A percentile compares a stretch with the other conserved stretches of the same genome.
Conservation (phyloP, 1,140 invertebrate species). For the Eurytemora carolleeae region DNA sequence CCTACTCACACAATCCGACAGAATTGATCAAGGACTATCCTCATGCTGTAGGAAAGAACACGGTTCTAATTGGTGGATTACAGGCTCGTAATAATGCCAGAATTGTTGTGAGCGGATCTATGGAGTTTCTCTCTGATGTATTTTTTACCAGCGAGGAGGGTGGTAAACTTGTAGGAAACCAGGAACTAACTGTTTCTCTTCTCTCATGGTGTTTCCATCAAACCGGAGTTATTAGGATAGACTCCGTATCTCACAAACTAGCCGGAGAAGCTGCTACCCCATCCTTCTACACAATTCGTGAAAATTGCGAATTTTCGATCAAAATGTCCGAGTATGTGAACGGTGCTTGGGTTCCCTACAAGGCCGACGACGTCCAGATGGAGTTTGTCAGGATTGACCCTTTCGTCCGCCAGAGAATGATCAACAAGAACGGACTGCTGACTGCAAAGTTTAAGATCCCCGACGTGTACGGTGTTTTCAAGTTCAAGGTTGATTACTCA, state of each 20-base stretch:
- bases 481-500: conserved; percentile 96
- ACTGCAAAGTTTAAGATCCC: conserved; percentile 81
- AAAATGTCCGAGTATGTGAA: conserved; percentile 67
- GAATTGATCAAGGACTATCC: conserved; percentile 58
- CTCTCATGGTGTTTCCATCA: conserved; percentile 91
- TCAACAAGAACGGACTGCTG: conserved; percentile 49
- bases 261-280: conserved; percentile 45
- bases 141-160: neutral
- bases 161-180: conserved; percentile 58
- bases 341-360: conserved; percentile 76
- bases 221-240: conserved; percentile 74
- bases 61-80: conserved; percentile 74
- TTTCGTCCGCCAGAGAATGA: conserved; percentile 69
- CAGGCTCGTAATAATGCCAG: conserved; percentile 97
- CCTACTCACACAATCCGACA: conserved; percentile 82
- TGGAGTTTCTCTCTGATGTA: conserved; percentile 89
- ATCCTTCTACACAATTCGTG: conserved; percentile 82
- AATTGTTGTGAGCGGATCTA: conserved; percentile 85
- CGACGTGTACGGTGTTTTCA: conserved; percentile 97
- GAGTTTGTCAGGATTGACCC: conserved; percentile 99
- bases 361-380: conserved; percentile 78
- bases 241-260: conserved; percentile 63
- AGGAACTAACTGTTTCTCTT: conserved; percentile 59
- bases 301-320: conserved; percentile 75
- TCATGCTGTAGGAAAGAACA: conserved; percentile 80